Base-by-base conservation (phyloP, 2,797 vertebrate species). In the Tinamus major region DNA sequence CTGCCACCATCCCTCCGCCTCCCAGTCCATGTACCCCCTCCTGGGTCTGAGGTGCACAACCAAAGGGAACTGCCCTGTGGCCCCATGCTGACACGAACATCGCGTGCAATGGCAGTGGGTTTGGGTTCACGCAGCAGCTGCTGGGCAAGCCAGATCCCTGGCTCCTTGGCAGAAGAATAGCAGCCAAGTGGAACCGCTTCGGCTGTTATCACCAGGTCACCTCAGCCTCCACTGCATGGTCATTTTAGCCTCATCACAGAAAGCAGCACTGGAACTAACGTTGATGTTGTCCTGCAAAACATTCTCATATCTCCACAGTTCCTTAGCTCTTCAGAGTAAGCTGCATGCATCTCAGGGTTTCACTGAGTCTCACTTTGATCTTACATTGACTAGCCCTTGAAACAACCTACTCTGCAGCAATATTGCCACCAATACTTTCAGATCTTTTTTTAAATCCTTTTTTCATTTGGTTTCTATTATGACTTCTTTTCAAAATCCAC, bases 381-480 rank as follows among this genome's bases (percentile, higher is more conserved):
- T 88, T 65, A 68, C 5, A 41, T 29, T 10, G 6, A 26, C 27
- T 21, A 51, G 26, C 63, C 39, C 12, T 76, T 79, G 59, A 90
- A 84, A 39, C 5, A 65, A 51, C 20, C 44, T 27, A 46, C 5
- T 62, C 0, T 0, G 41, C 71, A 79, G 79, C 69, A 86, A 0
- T 29, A 37, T 41, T 21, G 49, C 58, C 14, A 80, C 51, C 48
- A 79, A 75, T 44, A 85, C 56, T 62, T 49, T 49, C 14, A 42
- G 3, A 3, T 13, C 1, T 19, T 11, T 49, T 70, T 20, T 35
- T 24, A 37, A 31, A 18, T 78, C 7, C 5, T 58, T 13, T 91
- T 64, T 84, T 81, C 29, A 29, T 69, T 86, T 72, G 68, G 24
- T 68, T 86, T 29, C n/a, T 14, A 51, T 91, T 44, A 21, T 21